phyloP scores from a whole-genome alignment of 2,113 vertebrate genomes.

The Gopherus flavomarginatus region DNA sequence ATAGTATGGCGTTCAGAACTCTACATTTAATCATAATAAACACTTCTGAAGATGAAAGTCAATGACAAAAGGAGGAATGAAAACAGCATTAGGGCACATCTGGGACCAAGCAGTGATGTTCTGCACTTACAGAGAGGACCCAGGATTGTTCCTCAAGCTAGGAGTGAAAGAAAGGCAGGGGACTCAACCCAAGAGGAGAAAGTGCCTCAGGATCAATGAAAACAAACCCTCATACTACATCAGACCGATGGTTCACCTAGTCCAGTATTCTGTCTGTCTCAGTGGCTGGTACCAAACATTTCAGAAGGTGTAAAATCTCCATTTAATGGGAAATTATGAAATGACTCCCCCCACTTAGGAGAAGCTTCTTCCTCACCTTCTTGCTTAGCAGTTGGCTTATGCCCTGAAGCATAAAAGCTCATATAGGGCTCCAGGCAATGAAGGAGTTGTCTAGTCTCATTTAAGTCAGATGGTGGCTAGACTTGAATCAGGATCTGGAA shows the following conservation, averaged over 20 bases:
- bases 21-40: background rate
- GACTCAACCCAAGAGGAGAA: background rate
- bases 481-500: background rate
- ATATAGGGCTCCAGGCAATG: background rate
- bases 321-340: background rate
- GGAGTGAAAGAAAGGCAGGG: background rate
- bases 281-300: background rate
- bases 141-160: background rate
- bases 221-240: background rate
- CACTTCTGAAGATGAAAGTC: constrained; percentile 12
- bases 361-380: background rate
- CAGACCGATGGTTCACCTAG: background rate
- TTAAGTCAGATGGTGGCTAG: background rate
- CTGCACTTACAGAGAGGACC: background rate
- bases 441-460: background rate
- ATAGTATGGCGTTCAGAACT: background rate
- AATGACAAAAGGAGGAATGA: background rate
- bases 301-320: background rate
- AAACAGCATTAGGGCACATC: background rate
- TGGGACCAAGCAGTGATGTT: background rate
- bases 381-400: background rate
- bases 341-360: background rate
- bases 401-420: background rate
- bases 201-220: background rate
- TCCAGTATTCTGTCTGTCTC: background rate